Evolutionary conservation across 2,888 invertebrate species (phyloP).

Genomic region (Cerastis leucographa): DNA sequence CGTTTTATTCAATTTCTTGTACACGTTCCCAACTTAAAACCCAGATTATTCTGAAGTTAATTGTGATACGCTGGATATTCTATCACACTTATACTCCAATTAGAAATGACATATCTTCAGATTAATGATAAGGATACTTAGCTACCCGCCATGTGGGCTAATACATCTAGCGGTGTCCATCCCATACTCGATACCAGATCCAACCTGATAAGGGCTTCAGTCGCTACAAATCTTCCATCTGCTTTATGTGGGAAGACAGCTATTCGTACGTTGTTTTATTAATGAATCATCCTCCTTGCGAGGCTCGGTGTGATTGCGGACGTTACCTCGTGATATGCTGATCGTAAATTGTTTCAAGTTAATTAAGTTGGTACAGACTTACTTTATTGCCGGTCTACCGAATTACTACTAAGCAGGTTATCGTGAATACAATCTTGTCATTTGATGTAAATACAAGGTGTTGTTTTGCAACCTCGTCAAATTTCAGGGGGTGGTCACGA

Average conservation of each 20-base stretch:
- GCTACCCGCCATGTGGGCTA: slow-evolving; percentile 78
- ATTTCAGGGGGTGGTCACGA: too few species aligned
- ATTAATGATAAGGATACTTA: slow-evolving; percentile 82
- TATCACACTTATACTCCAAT: slow-evolving; percentile 81
- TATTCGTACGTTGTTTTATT: slow-evolving; percentile 73
- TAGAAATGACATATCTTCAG: slow-evolving; percentile 82
- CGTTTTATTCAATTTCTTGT: neutral
- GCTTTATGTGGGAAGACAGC: slow-evolving; percentile 68
- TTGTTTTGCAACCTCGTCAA: too few species aligned
- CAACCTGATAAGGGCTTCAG: slow-evolving; percentile 76
- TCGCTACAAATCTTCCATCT: slow-evolving; percentile 73
- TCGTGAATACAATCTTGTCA: slow-evolving; percentile 5
- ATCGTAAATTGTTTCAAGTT: slow-evolving; percentile 43
- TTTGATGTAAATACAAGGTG: slow-evolving; percentile 1
- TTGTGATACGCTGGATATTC: slow-evolving; percentile 71
- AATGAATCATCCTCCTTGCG: slow-evolving; percentile 70
- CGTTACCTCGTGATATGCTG: slow-evolving; percentile 51
- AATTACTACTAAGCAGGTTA: neutral
- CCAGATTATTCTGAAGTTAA: slow-evolving; percentile 53
- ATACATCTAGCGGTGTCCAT: slow-evolving; percentile 79
- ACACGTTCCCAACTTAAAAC: slow-evolving; percentile 4
- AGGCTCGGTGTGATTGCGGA: slow-evolving; percentile 68
- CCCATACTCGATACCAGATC: slow-evolving; percentile 74
- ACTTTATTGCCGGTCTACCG: neutral
- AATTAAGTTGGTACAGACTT: slow-evolving; percentile 10